phyloP scores from a whole-genome alignment of 2,797 vertebrate genomes.

The Poeciliopsis presidionis region DNA sequence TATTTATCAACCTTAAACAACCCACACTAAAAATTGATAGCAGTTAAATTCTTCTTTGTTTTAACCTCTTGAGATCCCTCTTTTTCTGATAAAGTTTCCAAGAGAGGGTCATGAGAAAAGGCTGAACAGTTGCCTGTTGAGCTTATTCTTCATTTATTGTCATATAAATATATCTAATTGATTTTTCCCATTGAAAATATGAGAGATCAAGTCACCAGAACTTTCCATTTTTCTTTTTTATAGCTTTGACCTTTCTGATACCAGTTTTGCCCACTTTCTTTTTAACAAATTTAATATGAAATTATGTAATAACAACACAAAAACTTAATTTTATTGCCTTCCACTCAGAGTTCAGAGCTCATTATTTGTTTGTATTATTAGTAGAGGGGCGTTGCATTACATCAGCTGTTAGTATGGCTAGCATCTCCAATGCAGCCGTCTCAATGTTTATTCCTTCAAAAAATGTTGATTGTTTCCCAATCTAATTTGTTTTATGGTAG shows the following conservation, averaged over 20 bases:
- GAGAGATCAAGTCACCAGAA: not conserved
- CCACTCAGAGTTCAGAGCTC: not conserved
- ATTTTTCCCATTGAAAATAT: not conserved
- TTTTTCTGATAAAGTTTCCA: not conserved
- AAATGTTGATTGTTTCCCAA: not conserved
- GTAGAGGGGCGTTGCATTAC: not conserved
- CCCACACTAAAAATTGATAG: not conserved
- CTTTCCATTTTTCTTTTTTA: not conserved
- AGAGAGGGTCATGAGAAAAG: not conserved
- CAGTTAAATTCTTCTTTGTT: not conserved
- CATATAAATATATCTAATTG: not conserved
- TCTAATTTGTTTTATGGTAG: not conserved
- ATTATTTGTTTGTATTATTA: not conserved
- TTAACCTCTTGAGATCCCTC: not conserved
- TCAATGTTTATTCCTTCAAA: not conserved
- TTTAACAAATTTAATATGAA: not conserved
- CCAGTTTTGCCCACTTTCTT: not conserved
- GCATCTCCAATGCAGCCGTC: not conserved
- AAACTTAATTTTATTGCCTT: not conserved
- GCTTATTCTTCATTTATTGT: not conserved
- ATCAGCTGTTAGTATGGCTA: not conserved
- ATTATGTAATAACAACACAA: not conserved
- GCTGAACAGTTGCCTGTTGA: not conserved
- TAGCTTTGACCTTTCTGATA: not conserved
- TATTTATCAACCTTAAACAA: conserved; percentile 44